Conservation (phyloP, 2,113 vertebrate species). For the Phoenicopterus ruber region DNA sequence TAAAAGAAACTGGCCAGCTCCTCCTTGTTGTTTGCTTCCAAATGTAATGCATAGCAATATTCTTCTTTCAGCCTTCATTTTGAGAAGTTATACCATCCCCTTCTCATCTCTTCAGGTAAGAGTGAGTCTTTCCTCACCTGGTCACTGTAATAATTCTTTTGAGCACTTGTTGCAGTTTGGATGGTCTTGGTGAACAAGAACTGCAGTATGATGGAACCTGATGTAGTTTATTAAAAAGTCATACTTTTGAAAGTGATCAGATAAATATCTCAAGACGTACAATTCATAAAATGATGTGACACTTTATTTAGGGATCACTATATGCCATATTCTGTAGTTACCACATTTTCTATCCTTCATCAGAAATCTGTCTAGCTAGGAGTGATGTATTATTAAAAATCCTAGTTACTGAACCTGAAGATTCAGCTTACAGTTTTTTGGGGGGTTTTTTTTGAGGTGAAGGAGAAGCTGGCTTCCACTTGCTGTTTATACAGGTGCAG, state of each 20-base stretch:
- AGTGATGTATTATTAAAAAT: neutral
- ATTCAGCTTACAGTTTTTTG: neutral
- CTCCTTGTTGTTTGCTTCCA: neutral
- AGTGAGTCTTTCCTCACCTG: neutral
- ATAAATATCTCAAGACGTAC: neutral
- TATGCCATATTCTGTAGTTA: neutral
- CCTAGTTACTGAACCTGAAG: neutral
- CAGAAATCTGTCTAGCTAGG: neutral
- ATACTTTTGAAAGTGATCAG: neutral
- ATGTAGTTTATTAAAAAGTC: neutral
- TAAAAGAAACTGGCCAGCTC: neutral
- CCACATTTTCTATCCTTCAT: neutral
- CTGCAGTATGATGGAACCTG: neutral
- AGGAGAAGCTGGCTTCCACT: neutral
- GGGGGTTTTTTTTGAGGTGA: too few relatives aligned
- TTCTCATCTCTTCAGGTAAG: neutral
- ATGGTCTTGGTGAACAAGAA: neutral
- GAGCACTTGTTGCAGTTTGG: neutral
- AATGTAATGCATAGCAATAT: neutral
- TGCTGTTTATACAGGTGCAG: neutral
- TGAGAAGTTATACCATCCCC: neutral
- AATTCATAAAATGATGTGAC: neutral
- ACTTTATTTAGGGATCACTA: neutral
- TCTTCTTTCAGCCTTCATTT: neutral
- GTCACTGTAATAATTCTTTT: neutral